Evolutionary conservation across 2,888 invertebrate genomes (phyloP).

Genomic region (Iselma pallidipennis): DNA sequence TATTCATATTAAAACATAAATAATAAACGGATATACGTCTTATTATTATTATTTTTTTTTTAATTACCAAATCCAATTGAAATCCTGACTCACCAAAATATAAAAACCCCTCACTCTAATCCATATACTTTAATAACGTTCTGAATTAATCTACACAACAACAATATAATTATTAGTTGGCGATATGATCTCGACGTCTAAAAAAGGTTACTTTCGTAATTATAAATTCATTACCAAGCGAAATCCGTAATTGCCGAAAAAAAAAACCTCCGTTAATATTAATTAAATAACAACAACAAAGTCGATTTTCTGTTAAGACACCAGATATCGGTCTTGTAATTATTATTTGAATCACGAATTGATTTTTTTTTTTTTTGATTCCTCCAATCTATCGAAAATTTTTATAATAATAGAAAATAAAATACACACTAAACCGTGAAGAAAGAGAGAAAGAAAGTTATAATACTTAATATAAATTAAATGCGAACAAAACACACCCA

Average conservation of each 20-base stretch:
- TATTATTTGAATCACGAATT: conserved; percentile 12
- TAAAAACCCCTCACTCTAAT: too few species aligned
- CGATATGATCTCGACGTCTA: conserved; percentile 1
- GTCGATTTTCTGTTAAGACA: not conserved
- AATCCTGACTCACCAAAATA: too few species aligned
- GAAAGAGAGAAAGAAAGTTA: not conserved
- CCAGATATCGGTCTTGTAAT: not conserved
- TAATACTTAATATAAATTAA: conserved; percentile 12
- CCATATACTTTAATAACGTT: too few species aligned
- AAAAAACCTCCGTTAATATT: conserved; percentile 16
- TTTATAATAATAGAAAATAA: not conserved
- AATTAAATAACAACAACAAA: conserved; percentile 16
- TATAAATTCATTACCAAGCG: conserved; percentile 8
- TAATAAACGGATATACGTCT: not conserved
- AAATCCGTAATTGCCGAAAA: conserved; percentile 13
- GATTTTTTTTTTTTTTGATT: conserved; percentile 6
- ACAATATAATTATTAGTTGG: not conserved
- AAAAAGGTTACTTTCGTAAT: conserved; percentile 7
- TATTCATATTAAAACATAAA: too few species aligned
- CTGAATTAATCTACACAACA: too few species aligned
- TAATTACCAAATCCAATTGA: too few species aligned
- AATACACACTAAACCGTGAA: not conserved
- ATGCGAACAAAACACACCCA: conserved; percentile 13
- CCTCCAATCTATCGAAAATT: not conserved
- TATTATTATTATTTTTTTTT: too few species aligned